Evolutionary conservation across 1,140 invertebrate species (phyloP), one percentile per base, ranked within the genome.

Genomic region (Tetragonula clypearis): DNA sequence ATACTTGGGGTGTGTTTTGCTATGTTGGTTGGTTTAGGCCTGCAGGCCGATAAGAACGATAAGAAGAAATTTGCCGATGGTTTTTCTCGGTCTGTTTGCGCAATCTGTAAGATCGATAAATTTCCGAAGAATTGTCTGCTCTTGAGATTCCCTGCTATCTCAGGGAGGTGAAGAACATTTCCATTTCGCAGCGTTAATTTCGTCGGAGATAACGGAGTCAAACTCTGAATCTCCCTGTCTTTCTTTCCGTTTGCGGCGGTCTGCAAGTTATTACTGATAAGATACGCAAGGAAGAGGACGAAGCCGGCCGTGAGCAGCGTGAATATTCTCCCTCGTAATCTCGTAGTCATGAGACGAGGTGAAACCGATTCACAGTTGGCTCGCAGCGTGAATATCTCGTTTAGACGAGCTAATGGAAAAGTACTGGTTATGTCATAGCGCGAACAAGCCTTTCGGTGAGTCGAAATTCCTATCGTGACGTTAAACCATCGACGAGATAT

Each of bases 371-470:
- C 83, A 41, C 55, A 72, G 73, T 49, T 87, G 65, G 62, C 82
- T 53, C 77, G 85, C 41, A 41, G 41, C 60, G 68, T 77, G 82
- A 88, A 86, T 80, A 86, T 65, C 88, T 89, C 88, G 86, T 89
- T 87, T 90, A 85, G 86, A 90, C 86, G 35, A 35, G 79, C 86
- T 90, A 86, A 89, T 83, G 72, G 60, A 75, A 88, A 80, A 86
- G 69, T 69, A 60, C 68, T 17, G 65, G 84, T 88, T 89, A 82
- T 88, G 88, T 88, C 88, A 88, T 83, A 71, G 73, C 41, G 73
- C 41, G 19, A 3, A 65, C 73, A 71, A 83, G 76, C 68, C 41
- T 49, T 8, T 49, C 76, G 30, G 78, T 74, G 83, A 73, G 71
- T 85, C 78, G 78, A 85, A 85, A 85, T 85, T 85, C 83, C 83